Evolutionary conservation across 2,888 invertebrate genomes (phyloP).

Genomic region (Antheraea yamamai): DNA sequence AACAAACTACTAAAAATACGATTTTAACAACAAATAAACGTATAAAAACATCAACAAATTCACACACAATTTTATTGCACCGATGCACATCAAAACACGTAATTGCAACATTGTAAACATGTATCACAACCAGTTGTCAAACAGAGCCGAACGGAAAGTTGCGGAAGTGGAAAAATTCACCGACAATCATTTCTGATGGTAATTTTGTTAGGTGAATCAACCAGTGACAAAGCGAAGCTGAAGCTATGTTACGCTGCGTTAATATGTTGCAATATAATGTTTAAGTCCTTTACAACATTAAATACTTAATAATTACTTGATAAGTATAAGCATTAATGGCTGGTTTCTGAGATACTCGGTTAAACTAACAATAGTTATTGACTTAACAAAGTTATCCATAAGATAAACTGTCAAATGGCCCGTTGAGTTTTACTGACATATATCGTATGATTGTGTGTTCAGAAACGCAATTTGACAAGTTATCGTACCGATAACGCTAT

Average conservation of each 20-base stretch:
- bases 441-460: too few species aligned
- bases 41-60: slow-evolving; percentile 6
- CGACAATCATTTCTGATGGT: slow-evolving; percentile 38
- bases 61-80: neutral
- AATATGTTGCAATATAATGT: neutral
- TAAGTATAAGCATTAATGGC: too few species aligned
- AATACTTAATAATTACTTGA: too few species aligned
- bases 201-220: slow-evolving; percentile 41
- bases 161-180: slow-evolving; percentile 53
- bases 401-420: too few species aligned
- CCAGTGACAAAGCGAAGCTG: slow-evolving; percentile 5
- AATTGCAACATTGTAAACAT: slow-evolving; percentile 37
- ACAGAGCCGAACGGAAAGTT: slow-evolving; percentile 59
- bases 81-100: slow-evolving; percentile 34
- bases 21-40: neutral
- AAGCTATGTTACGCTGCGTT: neutral
- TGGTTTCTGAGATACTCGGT: too few species aligned
- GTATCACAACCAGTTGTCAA: slow-evolving; percentile 51
- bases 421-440: too few species aligned
- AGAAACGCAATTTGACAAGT: too few species aligned
- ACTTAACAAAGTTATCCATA: too few species aligned
- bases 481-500: too few species aligned
- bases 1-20: neutral
- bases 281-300: neutral
- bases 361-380: too few species aligned